phyloP scores from a whole-genome alignment of 2,113 vertebrate genomes.

The Menidia beryllina region DNA sequence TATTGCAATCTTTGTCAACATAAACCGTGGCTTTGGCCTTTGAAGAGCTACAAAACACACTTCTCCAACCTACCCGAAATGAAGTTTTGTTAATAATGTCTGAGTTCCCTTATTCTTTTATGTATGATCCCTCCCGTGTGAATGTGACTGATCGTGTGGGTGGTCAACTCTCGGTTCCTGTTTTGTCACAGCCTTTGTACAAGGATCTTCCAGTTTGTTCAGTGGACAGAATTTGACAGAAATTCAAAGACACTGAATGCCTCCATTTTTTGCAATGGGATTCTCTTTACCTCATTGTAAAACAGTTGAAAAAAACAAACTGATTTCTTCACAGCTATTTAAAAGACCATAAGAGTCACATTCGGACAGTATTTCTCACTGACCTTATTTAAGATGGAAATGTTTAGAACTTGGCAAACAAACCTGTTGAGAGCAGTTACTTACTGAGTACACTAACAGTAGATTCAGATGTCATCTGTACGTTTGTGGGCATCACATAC shows the following conservation, averaged over 20 bases:
- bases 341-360: not conserved
- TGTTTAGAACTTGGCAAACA: not conserved
- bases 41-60: not conserved
- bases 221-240: too few relatives aligned
- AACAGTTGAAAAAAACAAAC: not conserved
- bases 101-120: too few relatives aligned
- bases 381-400: not conserved
- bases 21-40: not conserved
- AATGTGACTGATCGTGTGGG: too few relatives aligned
- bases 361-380: not conserved
- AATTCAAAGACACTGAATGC: too few relatives aligned
- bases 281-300: too few relatives aligned
- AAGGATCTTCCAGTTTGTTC: too few relatives aligned
- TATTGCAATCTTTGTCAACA: not conserved
- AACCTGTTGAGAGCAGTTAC: slow-evolving; percentile 56
- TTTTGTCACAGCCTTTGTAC: too few relatives aligned
- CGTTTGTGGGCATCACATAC: slow-evolving; percentile 93
- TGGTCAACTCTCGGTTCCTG: too few relatives aligned
- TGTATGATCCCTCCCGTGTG: too few relatives aligned
- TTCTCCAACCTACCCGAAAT: too few relatives aligned
- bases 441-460: slow-evolving; percentile 94
- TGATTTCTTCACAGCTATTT: not conserved
- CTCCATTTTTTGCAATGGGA: too few relatives aligned
- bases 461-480: slow-evolving; percentile 94
- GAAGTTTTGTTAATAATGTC: too few relatives aligned